Percentiles rank a stretch among this genome's conserved stretches.
These are phyloP conservation scores for Plebejus anna DNA, from an alignment of 2,888 invertebrate genomes.

Conservation along the genomic window DNA sequence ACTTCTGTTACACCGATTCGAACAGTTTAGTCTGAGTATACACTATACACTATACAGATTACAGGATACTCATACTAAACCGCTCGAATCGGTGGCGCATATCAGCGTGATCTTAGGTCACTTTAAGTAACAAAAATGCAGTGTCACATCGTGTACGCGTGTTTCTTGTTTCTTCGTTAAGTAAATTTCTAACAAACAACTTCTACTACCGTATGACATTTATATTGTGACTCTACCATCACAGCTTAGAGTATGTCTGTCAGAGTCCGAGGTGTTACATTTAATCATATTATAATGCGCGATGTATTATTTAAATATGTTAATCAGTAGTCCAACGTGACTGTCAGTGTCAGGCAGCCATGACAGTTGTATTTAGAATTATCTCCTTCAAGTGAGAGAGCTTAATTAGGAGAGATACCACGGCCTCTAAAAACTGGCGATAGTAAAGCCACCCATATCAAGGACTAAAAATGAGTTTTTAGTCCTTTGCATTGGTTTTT, in stretches of 20 bases:
- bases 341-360: background rate
- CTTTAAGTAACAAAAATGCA: no score
- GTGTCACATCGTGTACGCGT: no score
- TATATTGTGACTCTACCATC: background rate
- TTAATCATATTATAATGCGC: constrained; percentile 5
- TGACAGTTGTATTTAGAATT: background rate
- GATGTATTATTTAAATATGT: constrained; percentile 11
- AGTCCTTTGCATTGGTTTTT: no score
- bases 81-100: no score
- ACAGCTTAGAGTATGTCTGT: background rate
- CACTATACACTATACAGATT: no score
- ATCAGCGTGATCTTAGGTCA: no score
- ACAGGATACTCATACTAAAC: no score
- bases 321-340: constrained; percentile 1
- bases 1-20: no score
- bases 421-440: no score
- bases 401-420: background rate
- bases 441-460: no score
- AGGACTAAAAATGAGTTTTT: no score
- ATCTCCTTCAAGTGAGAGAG: background rate
- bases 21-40: no score
- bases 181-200: background rate
- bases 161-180: background rate
- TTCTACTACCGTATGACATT: background rate
- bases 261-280: background rate